Base-by-base conservation (phyloP, 64 coral and sea anemone genomes). In the Astreopora myriophthalma region DNA sequence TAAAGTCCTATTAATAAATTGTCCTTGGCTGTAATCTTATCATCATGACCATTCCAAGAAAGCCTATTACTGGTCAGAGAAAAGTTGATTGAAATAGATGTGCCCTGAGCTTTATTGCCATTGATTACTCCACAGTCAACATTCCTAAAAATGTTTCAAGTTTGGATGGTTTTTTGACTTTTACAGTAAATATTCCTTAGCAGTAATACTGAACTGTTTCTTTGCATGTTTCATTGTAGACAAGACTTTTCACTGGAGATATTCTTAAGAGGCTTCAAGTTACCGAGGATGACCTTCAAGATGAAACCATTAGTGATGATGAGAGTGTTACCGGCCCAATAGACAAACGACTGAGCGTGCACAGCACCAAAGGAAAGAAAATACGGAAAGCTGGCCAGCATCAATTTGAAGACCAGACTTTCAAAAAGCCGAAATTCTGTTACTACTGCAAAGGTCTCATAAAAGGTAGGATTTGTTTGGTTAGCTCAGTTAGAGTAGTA, bases 321-420 rank as follows among this genome's bases (percentile, higher is more conserved):
- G 95, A 96, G 35, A 94, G 66, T 42, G 81, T 96, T 0, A 12
- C 78, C 1, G 69, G 72, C 14, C 68, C 77, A 40, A 55, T 94
- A 12, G 90, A 88, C 29, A 96, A 94, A 49, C 29, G 95, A 31
- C 91, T 90, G 28, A 96, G 91, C 33, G 80, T 92, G 3, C 55
- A 93, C 33, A 64, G 61, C 16, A 73, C 79, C 5, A 96, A 94
- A n/a, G 87, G 87, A 58, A 90, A 89, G 70, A 94, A 82, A 17
- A 77, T 73, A 28, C 69, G 90, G 3, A 83, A 83, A 83, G 69
- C 80, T 72, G 90, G 79, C 2, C 70, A 92, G 30, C 95, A 96
- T 34, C 84, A 96, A 85, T 96, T 96, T 82, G 95, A 94, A 23
- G 95, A 96, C 22, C 95, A 96, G 65, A 90, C 73, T 19, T 97